phyloP scores from a whole-genome alignment of 2,113 vertebrate species.

The Paraplagusia blochii region DNA sequence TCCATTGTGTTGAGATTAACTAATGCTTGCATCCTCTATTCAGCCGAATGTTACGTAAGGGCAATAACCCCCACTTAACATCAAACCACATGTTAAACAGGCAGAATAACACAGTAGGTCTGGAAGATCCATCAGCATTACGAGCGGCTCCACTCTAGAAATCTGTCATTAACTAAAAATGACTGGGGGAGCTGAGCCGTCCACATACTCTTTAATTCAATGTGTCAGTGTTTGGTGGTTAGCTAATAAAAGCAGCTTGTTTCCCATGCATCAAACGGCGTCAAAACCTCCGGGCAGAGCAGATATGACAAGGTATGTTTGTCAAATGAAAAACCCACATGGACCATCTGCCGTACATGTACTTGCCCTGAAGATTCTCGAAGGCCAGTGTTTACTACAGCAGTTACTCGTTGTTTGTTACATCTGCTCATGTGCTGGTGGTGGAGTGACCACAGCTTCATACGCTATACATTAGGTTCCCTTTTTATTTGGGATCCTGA shows the following conservation, averaged over 20 bases:
- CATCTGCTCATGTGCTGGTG: slow-evolving; percentile 25
- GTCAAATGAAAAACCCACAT: slow-evolving; percentile 5
- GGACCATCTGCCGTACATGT: slow-evolving; percentile 31
- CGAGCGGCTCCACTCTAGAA: slow-evolving; percentile 36
- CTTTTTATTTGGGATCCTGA: slow-evolving; percentile 25
- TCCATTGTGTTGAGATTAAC: slow-evolving; percentile 7
- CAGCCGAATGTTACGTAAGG: slow-evolving; percentile 33
- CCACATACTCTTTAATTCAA: slow-evolving; percentile 53
- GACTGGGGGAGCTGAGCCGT: slow-evolving; percentile 39
- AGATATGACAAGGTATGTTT: slow-evolving; percentile 27
- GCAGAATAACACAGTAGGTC: slow-evolving; percentile 27
- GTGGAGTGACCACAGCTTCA: slow-evolving; percentile 24
- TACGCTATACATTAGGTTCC: slow-evolving; percentile 24
- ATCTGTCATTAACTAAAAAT: slow-evolving; percentile 43
- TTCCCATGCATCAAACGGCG: slow-evolving; percentile 1
- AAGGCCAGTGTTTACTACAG: slow-evolving; percentile 33
- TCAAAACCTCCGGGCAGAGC: slow-evolving; percentile 16
- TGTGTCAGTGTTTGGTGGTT: slow-evolving; percentile 45
- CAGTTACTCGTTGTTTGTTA: slow-evolving; percentile 30
- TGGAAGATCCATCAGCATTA: slow-evolving; percentile 54
- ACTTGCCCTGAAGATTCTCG: slow-evolving; percentile 25
- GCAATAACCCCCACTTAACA: slow-evolving; percentile 41
- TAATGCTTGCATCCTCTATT: slow-evolving; percentile 15
- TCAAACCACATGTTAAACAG: slow-evolving; percentile 53
- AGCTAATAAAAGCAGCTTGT: slow-evolving; percentile 30